Evolutionary conservation across 2,888 invertebrate genomes (phyloP).

Genomic region (Xestia c-nigrum): DNA sequence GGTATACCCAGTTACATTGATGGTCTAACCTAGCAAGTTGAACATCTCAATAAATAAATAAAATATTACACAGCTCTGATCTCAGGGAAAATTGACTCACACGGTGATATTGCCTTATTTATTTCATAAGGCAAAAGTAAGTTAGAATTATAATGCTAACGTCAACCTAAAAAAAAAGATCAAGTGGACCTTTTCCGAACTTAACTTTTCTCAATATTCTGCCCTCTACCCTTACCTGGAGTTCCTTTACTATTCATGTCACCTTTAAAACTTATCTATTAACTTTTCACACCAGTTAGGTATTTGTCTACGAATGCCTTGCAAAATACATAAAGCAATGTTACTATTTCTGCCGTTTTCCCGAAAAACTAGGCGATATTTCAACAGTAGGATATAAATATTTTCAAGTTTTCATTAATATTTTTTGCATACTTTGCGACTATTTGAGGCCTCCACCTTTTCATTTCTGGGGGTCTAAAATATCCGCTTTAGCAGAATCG

Average conservation of each 20-base stretch:
- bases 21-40: no score
- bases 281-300: not conserved
- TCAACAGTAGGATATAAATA: not conserved
- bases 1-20: not conserved
- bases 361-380: not conserved
- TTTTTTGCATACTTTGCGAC: not conserved
- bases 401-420: not conserved
- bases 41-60: not conserved
- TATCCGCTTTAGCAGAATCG: no score
- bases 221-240: no score
- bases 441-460: not conserved
- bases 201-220: not conserved
- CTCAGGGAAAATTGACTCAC: not conserved
- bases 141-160: not conserved
- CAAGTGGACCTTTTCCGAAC: not conserved
- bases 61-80: not conserved
- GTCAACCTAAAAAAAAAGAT: not conserved
- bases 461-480: no score
- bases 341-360: not conserved
- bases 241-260: no score
- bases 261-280: not conserved
- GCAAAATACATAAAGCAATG: conserved; percentile 29
- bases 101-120: conserved; percentile 12
- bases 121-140: conserved; percentile 8
- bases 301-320: not conserved